phyloP scores from a whole-genome alignment of 1,140 invertebrate genomes.

The Atta colombica region DNA sequence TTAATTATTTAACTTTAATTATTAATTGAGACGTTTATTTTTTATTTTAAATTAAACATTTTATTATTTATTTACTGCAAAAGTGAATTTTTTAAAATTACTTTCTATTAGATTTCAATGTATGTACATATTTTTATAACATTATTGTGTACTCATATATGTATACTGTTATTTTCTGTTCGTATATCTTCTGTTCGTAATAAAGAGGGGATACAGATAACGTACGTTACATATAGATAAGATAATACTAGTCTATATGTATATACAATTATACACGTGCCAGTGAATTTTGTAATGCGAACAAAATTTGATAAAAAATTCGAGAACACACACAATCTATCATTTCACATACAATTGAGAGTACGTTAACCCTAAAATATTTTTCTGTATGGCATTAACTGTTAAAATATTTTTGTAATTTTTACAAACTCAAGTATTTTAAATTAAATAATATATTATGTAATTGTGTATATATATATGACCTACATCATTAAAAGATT shows the following conservation, averaged over 20 bases:
- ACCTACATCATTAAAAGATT: background rate
- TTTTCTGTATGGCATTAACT: background rate
- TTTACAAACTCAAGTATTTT: background rate
- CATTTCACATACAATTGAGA: conserved; percentile 7
- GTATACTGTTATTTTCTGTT: conserved; percentile 1
- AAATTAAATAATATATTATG: background rate
- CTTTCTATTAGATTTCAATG: conserved; percentile 1
- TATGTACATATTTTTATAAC: background rate
- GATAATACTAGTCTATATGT: conserved; percentile 56
- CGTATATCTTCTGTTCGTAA: conserved; percentile 54
- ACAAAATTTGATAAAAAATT: conserved; percentile 55
- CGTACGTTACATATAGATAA: conserved; percentile 59
- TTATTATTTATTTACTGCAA: background rate
- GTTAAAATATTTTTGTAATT: background rate
- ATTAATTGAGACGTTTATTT: background rate
- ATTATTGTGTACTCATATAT: conserved; percentile 29
- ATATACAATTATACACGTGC: conserved; percentile 1
- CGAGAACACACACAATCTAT: background rate
- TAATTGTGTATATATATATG: background rate
- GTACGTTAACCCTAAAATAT: conserved; percentile 19
- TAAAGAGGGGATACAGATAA: conserved; percentile 55
- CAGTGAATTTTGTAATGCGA: conserved; percentile 22
- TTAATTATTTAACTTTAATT: background rate
- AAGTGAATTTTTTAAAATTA: background rate
- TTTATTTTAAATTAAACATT: background rate